Evolutionary conservation across 2,888 invertebrate genomes (phyloP).

Genomic region (Drosophila merina): DNA sequence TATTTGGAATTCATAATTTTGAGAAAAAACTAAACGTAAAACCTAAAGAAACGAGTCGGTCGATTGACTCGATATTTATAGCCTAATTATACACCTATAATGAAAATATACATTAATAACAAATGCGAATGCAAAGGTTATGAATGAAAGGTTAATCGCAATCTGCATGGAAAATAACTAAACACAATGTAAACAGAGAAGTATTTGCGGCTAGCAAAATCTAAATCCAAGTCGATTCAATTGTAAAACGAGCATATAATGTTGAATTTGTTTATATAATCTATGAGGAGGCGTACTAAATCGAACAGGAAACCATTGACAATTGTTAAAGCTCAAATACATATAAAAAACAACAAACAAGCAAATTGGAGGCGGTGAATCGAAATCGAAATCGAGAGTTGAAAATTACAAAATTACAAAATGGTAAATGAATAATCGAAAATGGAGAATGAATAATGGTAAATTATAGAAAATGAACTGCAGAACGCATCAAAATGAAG

Average conservation of each 20-base stretch:
- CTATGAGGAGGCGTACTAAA: conserved; percentile 64
- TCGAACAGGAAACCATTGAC: conserved; percentile 52
- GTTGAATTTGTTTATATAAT: conserved; percentile 83
- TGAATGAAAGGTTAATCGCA: conserved; percentile 45
- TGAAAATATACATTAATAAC: conserved; percentile 34
- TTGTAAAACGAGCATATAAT: conserved; percentile 57
- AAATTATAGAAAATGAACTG: conserved; percentile 1
- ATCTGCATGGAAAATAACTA: conserved; percentile 42
- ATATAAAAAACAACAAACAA: conserved; percentile 1
- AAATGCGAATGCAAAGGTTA: too few relatives aligned
- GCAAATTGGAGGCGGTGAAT: conserved; percentile 13
- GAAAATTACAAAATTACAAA: background rate
- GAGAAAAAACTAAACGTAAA: conserved; percentile 1
- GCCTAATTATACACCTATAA: conserved; percentile 46
- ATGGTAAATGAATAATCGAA: background rate
- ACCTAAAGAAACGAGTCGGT: background rate
- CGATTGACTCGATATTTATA: conserved; percentile 36
- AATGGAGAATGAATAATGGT: too few relatives aligned
- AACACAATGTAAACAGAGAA: conserved; percentile 1
- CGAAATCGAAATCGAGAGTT: background rate
- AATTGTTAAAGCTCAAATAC: conserved; percentile 74
- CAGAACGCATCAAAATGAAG: conserved; percentile 9
- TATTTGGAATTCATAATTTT: conserved; percentile 32
- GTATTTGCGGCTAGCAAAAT: conserved; percentile 20
- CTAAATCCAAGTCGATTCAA: conserved; percentile 40